Percentiles rank a stretch among this genome's conserved stretches.
These are phyloP conservation scores for Mechanitis mazaeus DNA, from an alignment of 2,888 invertebrate genomes.

Conservation along the genomic window DNA sequence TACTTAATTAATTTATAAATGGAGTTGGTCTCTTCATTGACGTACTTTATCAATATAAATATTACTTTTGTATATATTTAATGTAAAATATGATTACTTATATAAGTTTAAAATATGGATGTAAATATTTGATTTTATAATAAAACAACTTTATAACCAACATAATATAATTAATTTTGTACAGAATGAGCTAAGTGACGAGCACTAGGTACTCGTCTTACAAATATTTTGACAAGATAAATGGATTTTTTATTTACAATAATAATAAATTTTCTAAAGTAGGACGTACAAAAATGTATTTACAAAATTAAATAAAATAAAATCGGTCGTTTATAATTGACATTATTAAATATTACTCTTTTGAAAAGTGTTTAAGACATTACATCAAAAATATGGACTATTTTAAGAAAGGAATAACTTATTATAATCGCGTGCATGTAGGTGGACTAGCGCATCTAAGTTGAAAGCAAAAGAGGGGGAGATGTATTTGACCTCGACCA, in stretches of 20 bases:
- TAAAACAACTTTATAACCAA: slow-evolving; percentile 49
- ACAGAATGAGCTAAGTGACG: slow-evolving; percentile 63
- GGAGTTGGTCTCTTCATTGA: too few relatives aligned
- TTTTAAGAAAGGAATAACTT: too few relatives aligned
- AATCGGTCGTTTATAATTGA: too few relatives aligned
- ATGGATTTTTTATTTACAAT: slow-evolving; percentile 35
- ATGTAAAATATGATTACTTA: not conserved
- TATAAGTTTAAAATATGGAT: not conserved
- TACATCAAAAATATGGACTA: too few relatives aligned
- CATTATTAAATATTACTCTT: not conserved
- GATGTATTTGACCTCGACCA: too few relatives aligned
- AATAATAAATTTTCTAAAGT: slow-evolving; percentile 12
- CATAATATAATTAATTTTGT: slow-evolving; percentile 71
- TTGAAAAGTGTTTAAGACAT: not conserved
- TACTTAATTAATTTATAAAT: too few relatives aligned
- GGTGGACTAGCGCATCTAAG: too few relatives aligned
- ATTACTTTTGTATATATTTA: not conserved
- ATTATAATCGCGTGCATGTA: too few relatives aligned
- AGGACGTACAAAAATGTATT: slow-evolving; percentile 13
- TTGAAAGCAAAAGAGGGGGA: too few relatives aligned
- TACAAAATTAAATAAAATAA: slow-evolving; percentile 12
- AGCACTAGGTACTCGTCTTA: slow-evolving; percentile 47
- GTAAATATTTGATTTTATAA: slow-evolving; percentile 12
- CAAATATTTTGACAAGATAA: slow-evolving; percentile 46
- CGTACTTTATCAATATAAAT: too few relatives aligned